Evolutionary conservation across 2,888 invertebrate species (phyloP), one percentile per base, ranked within the genome.

Genomic region (Isotomurus palustris): DNA sequence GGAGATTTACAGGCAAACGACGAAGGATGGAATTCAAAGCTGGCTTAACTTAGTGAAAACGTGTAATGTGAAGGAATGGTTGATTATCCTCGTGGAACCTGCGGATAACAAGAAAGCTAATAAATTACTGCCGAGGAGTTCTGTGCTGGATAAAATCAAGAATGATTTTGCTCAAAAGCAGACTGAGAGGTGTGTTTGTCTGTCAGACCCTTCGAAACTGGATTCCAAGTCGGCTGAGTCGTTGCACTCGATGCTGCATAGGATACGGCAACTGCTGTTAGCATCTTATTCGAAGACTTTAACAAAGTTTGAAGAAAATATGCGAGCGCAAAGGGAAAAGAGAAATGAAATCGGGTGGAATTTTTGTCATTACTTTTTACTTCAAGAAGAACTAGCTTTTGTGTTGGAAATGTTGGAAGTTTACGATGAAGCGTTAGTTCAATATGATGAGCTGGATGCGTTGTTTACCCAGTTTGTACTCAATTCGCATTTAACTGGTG

Each of bases 371-470:
- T 96, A 95, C 78, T 96, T 96, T 79, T 82, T 91, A 70, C 81
- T 95, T 69, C 81, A 94, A 86, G 95, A 96, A 79, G 93, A 96
- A 78, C 80, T 96, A 70, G 95, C 94, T 58, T 89, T 95, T 77
- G 90, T 92, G 66, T 82, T 93, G 72, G 91, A 95, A 81, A 93
- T 93, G 87, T 78, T 96, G 67, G 91, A 91, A 56, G 80, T 96
- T 65, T 86, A 89, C 73, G 92, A 94, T 68, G 95, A 96, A 78
- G 91, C 95, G 14, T 78, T 96, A 68, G 89, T 96, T 54, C 96
- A 96, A 74, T 97, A 95, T 75, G 96, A 96, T 75, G 96, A 96
- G 78, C 79, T 97, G 73, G 95, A 96, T 78, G 95, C 94, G 49
- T 82, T 96, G 69, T 94, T 96, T 76, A 92, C 94, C 2, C 95